These are phyloP conservation scores for Anagrus nilaparvatae DNA, from an alignment of 1,140 invertebrate species.

Conservation along the genomic window DNA sequence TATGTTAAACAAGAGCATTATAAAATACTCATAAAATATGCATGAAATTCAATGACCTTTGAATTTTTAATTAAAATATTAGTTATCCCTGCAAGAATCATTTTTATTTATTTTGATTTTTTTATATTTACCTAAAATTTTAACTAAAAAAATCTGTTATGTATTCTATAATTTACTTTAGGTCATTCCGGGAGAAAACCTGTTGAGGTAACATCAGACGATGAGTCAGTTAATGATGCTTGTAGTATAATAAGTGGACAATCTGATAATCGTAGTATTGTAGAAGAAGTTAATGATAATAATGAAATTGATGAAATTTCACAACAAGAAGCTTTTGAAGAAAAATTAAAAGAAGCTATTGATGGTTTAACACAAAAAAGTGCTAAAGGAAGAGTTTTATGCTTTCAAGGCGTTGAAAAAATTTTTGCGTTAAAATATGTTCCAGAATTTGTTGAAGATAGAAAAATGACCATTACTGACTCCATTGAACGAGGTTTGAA, in stretches of 20 bases:
- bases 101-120: no score
- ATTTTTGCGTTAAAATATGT: slow-evolving; percentile 72
- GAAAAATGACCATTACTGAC: slow-evolving; percentile 69
- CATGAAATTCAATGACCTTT: no score
- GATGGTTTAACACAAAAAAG: slow-evolving; percentile 80
- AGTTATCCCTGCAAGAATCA: no score
- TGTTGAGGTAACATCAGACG: slow-evolving; percentile 45
- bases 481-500: slow-evolving; percentile 68
- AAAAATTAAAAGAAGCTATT: slow-evolving; percentile 75
- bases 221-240: slow-evolving; percentile 57
- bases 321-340: slow-evolving; percentile 72
- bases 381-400: slow-evolving; percentile 64
- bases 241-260: slow-evolving; percentile 53
- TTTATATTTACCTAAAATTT: no score
- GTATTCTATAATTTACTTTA: slow-evolving; percentile 6
- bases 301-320: slow-evolving; percentile 49
- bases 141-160: no score
- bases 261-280: slow-evolving; percentile 51
- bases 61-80: no score
- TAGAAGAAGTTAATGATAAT: slow-evolving; percentile 49
- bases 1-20: no score
- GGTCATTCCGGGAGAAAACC: slow-evolving; percentile 31
- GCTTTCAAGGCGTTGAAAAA: slow-evolving; percentile 60
- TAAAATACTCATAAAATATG: no score
- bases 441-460: slow-evolving; percentile 63